Evolutionary conservation across 1,140 invertebrate species (phyloP), one percentile per base, ranked within the genome.

Genomic region (Cydia strobilella): DNA sequence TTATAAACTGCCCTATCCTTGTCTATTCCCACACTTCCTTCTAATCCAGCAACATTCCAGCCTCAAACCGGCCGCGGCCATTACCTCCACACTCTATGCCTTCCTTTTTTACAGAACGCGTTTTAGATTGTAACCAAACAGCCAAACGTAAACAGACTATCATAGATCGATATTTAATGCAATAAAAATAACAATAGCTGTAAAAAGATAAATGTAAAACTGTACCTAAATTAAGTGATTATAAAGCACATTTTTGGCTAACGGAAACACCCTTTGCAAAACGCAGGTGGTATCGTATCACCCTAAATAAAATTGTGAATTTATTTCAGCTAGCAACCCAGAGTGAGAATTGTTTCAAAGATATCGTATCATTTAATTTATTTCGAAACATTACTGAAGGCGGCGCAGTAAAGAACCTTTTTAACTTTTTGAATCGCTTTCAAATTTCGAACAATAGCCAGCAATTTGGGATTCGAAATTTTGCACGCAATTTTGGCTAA

Each of bases 231-330:
- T 39, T 39, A 27, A 66, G 3, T 12, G 27, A 10, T 20, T n/a
- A 20, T 35, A 35, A 18, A 69, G 31, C n/a, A 18, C 31, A 35
- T 69, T 69, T 69, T 69, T 31, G n/a, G n/a, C 6, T 31, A 65
- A 35, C 31, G 27, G 15, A 4, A 18, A 39, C 65, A 35, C 65
- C 65, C 65, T 69, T 69, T 69, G 65, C 65, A 0, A 69, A 69
- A 75, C 73, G 77, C 65, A 75, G 69, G 77, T 76, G 75, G 23
- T 76, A 76, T 73, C 23, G 15, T 73, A 73, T 73, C 20, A 25
- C 65, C 75, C 75, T 72, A 51, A 69, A 74, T 76, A 59, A 73
- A 73, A 39, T 25, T 9, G 12, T 66, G 25, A 62, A 76, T 73
- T 72, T 73, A 63, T 72, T 71, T 73, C n/a, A n/a, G 71, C 72